A percentile compares a stretch with the other conserved stretches of the same genome.
These are phyloP conservation scores for Picathartes gymnocephalus DNA, from an alignment of 2,113 vertebrate genomes.

Conservation along the genomic window DNA sequence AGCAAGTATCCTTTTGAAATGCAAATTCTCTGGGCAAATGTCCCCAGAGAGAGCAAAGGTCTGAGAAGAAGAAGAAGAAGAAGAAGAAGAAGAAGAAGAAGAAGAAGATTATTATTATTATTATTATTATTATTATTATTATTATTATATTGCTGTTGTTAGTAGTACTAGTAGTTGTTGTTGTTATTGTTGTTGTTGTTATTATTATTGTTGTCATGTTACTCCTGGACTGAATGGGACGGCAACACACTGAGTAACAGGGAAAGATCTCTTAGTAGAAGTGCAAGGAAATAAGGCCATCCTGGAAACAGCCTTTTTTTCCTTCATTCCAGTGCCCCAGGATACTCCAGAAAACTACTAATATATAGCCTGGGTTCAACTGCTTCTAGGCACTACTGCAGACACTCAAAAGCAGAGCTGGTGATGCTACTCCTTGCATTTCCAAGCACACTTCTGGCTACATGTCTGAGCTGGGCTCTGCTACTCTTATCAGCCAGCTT, in stretches of 20 bases:
- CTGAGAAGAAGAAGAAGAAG: too few species aligned
- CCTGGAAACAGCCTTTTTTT: neutral
- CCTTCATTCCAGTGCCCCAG: neutral
- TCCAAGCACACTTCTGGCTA: accelerated
- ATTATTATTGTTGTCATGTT: neutral
- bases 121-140: neutral
- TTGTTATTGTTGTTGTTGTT: neutral
- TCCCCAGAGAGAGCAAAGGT: neutral
- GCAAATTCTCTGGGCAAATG: neutral
- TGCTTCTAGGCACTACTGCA: neutral
- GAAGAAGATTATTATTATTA: too few species aligned
- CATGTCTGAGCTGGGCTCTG: neutral
- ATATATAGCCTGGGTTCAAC: neutral
- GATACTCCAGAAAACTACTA: neutral
- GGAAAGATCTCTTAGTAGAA: neutral
- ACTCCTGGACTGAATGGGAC: neutral
- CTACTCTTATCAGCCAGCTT: neutral
- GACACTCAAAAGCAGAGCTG: neutral
- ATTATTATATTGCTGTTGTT: neutral
- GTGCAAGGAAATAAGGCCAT: neutral
- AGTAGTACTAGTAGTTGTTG: neutral
- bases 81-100: too few species aligned
- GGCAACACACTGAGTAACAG: neutral
- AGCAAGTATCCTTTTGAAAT: neutral
- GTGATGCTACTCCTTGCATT: neutral